Conservation (phyloP, 2,797 vertebrate species). For the Sphenodon punctatus region DNA sequence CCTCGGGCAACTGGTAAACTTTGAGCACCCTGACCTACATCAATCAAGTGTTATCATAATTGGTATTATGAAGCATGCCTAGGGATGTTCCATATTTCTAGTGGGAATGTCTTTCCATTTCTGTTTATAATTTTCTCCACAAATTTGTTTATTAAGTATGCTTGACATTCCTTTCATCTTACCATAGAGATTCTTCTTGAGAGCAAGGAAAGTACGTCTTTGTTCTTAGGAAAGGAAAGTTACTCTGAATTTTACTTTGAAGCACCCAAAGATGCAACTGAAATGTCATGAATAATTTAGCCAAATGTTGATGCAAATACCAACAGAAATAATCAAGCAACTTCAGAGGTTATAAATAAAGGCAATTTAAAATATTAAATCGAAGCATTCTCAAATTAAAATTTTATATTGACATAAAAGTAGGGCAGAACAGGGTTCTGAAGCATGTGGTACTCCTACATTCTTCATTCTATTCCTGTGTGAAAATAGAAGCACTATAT, state of each 20-base stretch:
- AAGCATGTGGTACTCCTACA: conserved; percentile 16
- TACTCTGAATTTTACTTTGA: conserved; percentile 65
- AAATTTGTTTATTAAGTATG: conserved; percentile 64
- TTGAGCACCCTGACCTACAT: conserved; percentile 48
- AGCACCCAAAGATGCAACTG: conserved; percentile 63
- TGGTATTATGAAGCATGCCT: conserved; percentile 52
- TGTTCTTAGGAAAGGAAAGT: conserved; percentile 65
- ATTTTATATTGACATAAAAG: conserved; percentile 52
- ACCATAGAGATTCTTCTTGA: conserved; percentile 49
- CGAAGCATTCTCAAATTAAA: conserved; percentile 57
- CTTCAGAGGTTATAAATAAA: conserved; percentile 66
- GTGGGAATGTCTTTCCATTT: conserved; percentile 61
- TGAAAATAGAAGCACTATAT: too few relatives aligned
- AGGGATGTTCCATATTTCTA: conserved; percentile 40
- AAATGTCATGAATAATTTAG: conserved; percentile 73
- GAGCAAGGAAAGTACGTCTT: conserved; percentile 38
- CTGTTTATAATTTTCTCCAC: conserved; percentile 54
- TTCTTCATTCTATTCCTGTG: too few relatives aligned
- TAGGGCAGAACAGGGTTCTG: conserved; percentile 53
- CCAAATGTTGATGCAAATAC: conserved; percentile 48
- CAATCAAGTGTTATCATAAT: conserved; percentile 52
- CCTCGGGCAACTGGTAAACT: background rate
- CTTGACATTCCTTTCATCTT: conserved; percentile 65
- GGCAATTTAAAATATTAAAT: conserved; percentile 59
- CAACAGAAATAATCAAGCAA: conserved; percentile 66